Conservation (phyloP, 2,888 invertebrate genomes). For the Hemicrepidius hirtus region DNA sequence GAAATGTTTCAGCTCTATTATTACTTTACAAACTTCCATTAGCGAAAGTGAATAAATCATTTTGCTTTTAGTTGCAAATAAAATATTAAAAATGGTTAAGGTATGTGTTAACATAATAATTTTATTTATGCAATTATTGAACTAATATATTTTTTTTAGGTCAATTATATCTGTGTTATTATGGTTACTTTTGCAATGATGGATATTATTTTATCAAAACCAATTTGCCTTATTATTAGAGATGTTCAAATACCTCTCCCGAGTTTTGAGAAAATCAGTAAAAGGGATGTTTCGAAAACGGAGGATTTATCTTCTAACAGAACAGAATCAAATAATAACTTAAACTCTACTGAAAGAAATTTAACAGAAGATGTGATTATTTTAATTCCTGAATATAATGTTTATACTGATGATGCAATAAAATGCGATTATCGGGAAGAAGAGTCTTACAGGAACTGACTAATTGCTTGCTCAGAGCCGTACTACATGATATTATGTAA, state of each 20-base stretch:
- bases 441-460: neutral
- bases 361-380: neutral
- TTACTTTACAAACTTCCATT: too few species aligned
- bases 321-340: neutral
- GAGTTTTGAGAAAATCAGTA: conserved; percentile 8
- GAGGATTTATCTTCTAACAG: neutral
- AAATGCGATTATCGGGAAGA: conserved; percentile 9
- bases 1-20: too few species aligned
- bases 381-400: neutral
- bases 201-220: neutral
- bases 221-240: neutral
- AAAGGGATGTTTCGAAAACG: neutral
- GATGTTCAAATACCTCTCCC: neutral
- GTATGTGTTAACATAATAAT: too few species aligned
- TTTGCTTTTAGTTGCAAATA: too few species aligned
- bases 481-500: too few species aligned
- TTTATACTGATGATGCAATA: neutral
- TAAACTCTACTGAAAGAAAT: neutral
- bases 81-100: too few species aligned
- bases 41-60: too few species aligned
- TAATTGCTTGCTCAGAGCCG: too few species aligned
- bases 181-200: too few species aligned
- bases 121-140: too few species aligned
- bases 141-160: too few species aligned
- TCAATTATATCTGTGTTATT: too few species aligned